A percentile compares a stretch with the other conserved stretches of the same genome.
Evolutionary conservation across 2,113 vertebrate species (phyloP).

Genomic region (Campylorhamphus procurvoides): DNA sequence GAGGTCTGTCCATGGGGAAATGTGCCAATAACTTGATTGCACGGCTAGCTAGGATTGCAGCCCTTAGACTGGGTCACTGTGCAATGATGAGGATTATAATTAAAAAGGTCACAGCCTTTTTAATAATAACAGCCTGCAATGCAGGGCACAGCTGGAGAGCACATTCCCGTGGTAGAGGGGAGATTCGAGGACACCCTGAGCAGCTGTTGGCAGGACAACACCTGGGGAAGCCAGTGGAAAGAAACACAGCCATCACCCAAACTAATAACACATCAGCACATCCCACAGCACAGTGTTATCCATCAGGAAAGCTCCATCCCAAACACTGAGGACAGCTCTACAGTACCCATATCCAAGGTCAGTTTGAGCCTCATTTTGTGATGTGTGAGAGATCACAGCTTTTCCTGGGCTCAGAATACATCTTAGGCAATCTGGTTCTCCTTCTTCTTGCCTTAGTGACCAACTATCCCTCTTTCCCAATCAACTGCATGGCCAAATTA

Average conservation of each 20-base stretch:
- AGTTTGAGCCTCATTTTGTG: not conserved
- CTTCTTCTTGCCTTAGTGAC: not conserved
- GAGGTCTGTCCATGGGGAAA: not conserved
- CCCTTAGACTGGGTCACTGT: conserved; percentile 1
- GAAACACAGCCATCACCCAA: accelerated
- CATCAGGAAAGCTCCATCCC: not conserved
- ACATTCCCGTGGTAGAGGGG: not conserved
- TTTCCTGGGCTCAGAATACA: not conserved
- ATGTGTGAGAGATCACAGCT: not conserved
- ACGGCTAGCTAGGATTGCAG: not conserved
- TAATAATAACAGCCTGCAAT: not conserved
- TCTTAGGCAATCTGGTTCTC: not conserved
- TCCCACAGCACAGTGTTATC: not conserved
- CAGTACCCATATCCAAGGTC: accelerated
- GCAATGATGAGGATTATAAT: not conserved
- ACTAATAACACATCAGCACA: not conserved
- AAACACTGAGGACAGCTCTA: not conserved
- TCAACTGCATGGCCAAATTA: not conserved
- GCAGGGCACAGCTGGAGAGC: not conserved
- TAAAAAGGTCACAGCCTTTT: conserved; percentile 32
- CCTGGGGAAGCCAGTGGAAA: not conserved
- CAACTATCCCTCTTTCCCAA: not conserved
- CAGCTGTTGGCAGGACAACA: not conserved
- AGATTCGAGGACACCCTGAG: not conserved
- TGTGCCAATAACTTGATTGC: not conserved